These are phyloP conservation scores for Trematomus loennbergii DNA, from an alignment of 2,113 vertebrate genomes.

Conservation along the genomic window DNA sequence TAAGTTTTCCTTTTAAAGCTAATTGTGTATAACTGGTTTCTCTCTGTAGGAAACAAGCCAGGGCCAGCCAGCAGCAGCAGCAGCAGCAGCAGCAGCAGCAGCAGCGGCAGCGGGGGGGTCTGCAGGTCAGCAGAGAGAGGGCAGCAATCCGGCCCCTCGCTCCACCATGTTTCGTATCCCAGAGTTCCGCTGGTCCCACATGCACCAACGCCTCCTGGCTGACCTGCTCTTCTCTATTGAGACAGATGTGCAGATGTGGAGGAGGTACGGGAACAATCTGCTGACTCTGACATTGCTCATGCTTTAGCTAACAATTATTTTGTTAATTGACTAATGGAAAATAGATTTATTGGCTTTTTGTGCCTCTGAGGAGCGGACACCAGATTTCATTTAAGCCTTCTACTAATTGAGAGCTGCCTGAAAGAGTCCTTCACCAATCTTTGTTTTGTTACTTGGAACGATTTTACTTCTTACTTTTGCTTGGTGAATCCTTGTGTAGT, in stretches of 20 bases:
- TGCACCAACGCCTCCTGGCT: slow-evolving; percentile 97
- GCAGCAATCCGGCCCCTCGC: slow-evolving; percentile 79
- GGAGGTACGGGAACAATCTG: slow-evolving; percentile 84
- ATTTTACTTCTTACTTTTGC: neutral
- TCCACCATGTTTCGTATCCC: slow-evolving; percentile 95
- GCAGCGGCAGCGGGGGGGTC: slow-evolving; percentile 64
- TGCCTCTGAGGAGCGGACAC: slow-evolving; percentile 6
- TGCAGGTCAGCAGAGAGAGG: slow-evolving; percentile 84
- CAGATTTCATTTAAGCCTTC: neutral
- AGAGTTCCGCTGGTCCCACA: slow-evolving; percentile 95
- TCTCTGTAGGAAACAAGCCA: slow-evolving; percentile 73
- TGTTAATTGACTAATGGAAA: slow-evolving; percentile 34
- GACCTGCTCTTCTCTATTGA: slow-evolving; percentile 98
- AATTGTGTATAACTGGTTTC: neutral
- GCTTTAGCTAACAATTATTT: slow-evolving; percentile 19
- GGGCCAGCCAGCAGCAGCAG: slow-evolving; percentile 68
- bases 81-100: slow-evolving; percentile 61
- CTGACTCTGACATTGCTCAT: slow-evolving; percentile 17
- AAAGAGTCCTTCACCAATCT: neutral
- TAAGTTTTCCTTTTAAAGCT: neutral
- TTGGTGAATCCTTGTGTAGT: neutral
- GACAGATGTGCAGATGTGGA: slow-evolving; percentile 99
- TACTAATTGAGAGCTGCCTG: neutral
- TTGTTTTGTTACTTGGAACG: neutral
- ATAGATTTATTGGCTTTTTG: slow-evolving; percentile 32